phyloP scores from a whole-genome alignment of 2,888 invertebrate species.

The Digitonthophagus gazella region DNA sequence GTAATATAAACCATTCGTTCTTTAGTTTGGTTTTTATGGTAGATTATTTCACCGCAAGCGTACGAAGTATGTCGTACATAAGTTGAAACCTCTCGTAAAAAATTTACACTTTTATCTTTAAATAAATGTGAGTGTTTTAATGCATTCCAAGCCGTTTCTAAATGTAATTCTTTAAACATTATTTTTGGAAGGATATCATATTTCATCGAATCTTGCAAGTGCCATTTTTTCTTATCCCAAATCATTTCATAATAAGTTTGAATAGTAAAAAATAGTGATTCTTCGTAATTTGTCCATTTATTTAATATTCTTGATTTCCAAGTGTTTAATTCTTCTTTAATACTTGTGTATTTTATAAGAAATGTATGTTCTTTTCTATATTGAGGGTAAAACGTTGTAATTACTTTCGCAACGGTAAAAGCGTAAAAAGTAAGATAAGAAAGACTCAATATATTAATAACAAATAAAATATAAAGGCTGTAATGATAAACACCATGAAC shows the following conservation, averaged over 20 bases:
- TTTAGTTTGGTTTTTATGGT: constrained; percentile 29
- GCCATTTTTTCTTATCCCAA: constrained; percentile 21
- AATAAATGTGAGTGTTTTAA: constrained; percentile 36
- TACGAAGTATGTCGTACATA: constrained; percentile 28
- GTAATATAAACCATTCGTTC: constrained; percentile 34
- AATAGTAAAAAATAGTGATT: constrained; percentile 12
- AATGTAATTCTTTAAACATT: constrained; percentile 27
- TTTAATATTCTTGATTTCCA: neutral
- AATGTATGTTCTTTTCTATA: neutral
- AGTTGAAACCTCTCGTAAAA: constrained; percentile 30
- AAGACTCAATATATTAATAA: neutral
- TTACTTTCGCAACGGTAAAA: neutral
- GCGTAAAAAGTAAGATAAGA: neutral
- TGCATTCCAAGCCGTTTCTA: constrained; percentile 32
- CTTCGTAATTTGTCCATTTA: constrained; percentile 2
- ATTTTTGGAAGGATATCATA: constrained; percentile 29
- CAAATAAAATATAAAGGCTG: neutral
- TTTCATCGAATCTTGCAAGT: neutral
- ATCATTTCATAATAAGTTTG: constrained; percentile 4
- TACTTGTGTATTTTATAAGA: neutral
- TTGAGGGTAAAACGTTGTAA: neutral
- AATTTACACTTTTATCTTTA: constrained; percentile 29
- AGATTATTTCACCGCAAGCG: constrained; percentile 34
- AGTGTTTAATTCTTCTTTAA: neutral
- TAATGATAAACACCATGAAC: neutral